Evolutionary conservation across 2,113 vertebrate species (phyloP).

Genomic region (Pandion haliaetus): DNA sequence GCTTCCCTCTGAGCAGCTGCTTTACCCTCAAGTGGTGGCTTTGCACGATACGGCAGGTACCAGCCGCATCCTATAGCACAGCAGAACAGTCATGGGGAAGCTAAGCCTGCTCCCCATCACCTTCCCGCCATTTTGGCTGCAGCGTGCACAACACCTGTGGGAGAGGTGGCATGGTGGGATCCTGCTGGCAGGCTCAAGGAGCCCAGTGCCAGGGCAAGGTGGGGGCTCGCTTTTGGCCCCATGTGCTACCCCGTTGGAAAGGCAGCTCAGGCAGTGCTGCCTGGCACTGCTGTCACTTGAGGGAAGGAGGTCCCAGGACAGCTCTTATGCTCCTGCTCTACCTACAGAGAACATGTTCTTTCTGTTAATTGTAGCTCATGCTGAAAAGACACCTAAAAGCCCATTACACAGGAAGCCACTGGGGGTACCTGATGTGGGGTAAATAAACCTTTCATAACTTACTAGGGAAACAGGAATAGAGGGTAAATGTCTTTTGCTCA

Average conservation of each 20-base stretch:
- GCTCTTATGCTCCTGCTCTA: background rate
- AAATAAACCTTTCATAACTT: background rate
- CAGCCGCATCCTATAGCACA: background rate
- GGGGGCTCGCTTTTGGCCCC: background rate
- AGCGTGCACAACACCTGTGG: rapidly evolving
- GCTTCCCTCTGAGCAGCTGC: background rate
- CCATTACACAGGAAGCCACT: background rate
- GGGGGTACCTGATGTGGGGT: background rate
- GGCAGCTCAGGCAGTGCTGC: background rate
- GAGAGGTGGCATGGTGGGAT: background rate
- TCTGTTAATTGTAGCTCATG: background rate
- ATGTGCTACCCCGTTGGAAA: background rate
- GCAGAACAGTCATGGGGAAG: background rate
- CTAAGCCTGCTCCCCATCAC: background rate
- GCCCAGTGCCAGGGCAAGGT: background rate
- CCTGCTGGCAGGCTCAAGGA: background rate
- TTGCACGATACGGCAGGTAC: background rate
- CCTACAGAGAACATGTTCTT: background rate
- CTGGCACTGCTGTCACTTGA: background rate
- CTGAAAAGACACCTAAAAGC: background rate
- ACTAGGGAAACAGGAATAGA: background rate
- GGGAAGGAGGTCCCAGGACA: background rate
- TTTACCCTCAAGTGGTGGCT: background rate
- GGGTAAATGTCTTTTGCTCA: background rate
- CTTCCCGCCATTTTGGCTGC: background rate